Evolutionary conservation across 23 tunicate genomes (phyloP).

Genomic region (Phallusia fumigata): DNA sequence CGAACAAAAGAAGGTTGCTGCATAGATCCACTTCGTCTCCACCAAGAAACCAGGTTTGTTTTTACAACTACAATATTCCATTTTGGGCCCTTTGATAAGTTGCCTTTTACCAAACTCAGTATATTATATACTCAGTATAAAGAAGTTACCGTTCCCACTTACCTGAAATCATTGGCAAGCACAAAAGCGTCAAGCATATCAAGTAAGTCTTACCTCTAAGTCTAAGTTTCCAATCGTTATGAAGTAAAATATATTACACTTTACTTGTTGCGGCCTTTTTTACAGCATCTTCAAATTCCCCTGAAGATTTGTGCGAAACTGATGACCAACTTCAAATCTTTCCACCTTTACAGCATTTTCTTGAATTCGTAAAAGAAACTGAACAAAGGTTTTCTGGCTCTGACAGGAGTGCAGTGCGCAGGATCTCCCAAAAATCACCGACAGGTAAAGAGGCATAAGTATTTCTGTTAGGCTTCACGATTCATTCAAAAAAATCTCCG

Average conservation of each 20-base stretch:
- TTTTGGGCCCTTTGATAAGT: background rate
- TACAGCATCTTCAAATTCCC: too few relatives aligned
- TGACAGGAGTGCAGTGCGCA: background rate
- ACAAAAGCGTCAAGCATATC: background rate
- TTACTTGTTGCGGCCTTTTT: too few relatives aligned
- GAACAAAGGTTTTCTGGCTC: background rate
- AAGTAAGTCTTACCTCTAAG: too few relatives aligned
- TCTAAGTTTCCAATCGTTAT: too few relatives aligned
- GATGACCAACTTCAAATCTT: background rate
- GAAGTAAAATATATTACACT: too few relatives aligned
- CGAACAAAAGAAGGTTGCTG: background rate
- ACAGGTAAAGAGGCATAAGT: background rate
- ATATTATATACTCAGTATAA: background rate
- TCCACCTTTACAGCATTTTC: background rate
- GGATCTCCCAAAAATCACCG: background rate
- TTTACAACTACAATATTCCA: background rate
- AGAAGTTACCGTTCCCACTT: background rate
- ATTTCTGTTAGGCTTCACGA: too few relatives aligned
- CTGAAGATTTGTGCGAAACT: too few relatives aligned
- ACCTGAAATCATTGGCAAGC: background rate
- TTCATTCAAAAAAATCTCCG: too few relatives aligned
- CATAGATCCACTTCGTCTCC: background rate
- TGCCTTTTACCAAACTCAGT: too few relatives aligned
- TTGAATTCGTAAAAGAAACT: background rate
- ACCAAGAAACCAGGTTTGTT: background rate